Conservation (phyloP, 1,140 invertebrate species). For the Odontomachus brunneus region DNA sequence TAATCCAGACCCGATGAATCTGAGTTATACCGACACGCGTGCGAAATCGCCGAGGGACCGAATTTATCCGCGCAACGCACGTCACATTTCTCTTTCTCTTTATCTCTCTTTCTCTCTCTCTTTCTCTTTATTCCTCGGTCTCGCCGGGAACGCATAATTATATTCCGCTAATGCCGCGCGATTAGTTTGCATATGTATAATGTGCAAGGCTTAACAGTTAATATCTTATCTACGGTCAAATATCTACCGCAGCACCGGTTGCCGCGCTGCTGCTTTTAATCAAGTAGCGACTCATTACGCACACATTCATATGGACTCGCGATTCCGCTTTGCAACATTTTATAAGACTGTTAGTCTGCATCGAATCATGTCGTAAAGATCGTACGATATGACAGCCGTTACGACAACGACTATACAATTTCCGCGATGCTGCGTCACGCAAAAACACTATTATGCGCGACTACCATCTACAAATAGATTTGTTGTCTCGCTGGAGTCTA, state of each 20-base stretch:
- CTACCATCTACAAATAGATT: slow-evolving; percentile 43
- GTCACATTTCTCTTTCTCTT: background rate
- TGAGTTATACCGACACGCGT: slow-evolving; percentile 2
- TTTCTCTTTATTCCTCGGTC: background rate
- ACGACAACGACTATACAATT: slow-evolving; percentile 36
- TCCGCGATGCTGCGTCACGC: slow-evolving; percentile 61
- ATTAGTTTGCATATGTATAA: slow-evolving; percentile 39
- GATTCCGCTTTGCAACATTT: slow-evolving; percentile 57
- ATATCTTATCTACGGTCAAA: slow-evolving; percentile 40
- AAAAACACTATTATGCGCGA: slow-evolving; percentile 61
- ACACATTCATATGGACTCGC: slow-evolving; percentile 34
- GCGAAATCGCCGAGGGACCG: slow-evolving; percentile 12
- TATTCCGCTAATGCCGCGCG: slow-evolving; percentile 22
- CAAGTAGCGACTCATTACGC: slow-evolving; percentile 40
- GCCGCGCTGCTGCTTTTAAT: slow-evolving; percentile 38
- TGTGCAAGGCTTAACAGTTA: slow-evolving; percentile 38
- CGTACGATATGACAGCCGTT: slow-evolving; percentile 61
- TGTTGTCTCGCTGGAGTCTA: slow-evolving; percentile 30
- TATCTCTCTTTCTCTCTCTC: background rate
- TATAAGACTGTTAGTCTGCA: slow-evolving; percentile 64
- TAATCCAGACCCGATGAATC: slow-evolving; percentile 12
- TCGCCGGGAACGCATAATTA: slow-evolving; percentile 26
- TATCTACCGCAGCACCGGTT: background rate
- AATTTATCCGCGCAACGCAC: slow-evolving; percentile 23
- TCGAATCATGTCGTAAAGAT: slow-evolving; percentile 69